Evolutionary conservation across 1,140 invertebrate genomes (phyloP).

Genomic region (Eriocheir sinensis): DNA sequence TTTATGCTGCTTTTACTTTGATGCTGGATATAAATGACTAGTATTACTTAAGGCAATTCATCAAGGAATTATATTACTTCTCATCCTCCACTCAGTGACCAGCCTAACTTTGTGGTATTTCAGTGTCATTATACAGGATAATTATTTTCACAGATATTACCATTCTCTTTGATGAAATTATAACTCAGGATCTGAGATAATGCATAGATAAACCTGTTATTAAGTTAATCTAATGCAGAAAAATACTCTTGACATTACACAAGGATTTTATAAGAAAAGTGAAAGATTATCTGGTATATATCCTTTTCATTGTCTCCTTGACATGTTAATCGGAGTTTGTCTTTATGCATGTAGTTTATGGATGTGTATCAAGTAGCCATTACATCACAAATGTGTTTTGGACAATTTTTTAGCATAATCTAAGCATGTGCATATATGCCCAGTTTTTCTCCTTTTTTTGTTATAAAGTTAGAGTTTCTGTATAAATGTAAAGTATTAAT

Average conservation of each 20-base stretch:
- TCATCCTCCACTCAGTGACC: too few species aligned
- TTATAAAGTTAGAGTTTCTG: neutral
- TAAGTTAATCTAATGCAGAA: too few species aligned
- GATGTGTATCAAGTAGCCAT: too few species aligned
- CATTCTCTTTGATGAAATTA: neutral
- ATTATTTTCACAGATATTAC: neutral
- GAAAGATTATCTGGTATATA: too few species aligned
- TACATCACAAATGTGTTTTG: neutral
- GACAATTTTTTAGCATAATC: neutral
- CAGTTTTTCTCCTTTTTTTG: neutral
- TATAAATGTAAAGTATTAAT: neutral
- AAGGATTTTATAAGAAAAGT: too few species aligned
- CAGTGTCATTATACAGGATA: too few species aligned
- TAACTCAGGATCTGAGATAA: neutral
- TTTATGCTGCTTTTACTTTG: conserved; percentile 13
- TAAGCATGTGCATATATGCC: neutral
- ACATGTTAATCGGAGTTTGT: neutral
- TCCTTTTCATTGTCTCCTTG: too few species aligned
- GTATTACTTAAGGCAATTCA: neutral
- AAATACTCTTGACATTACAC: too few species aligned
- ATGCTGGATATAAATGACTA: neutral
- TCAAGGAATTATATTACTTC: too few species aligned
- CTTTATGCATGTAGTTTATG: neutral
- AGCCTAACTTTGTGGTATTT: too few species aligned
- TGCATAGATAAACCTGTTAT: neutral